Conservation (phyloP, 1,140 invertebrate species). For the Pseudomyrmex dendroicus region DNA sequence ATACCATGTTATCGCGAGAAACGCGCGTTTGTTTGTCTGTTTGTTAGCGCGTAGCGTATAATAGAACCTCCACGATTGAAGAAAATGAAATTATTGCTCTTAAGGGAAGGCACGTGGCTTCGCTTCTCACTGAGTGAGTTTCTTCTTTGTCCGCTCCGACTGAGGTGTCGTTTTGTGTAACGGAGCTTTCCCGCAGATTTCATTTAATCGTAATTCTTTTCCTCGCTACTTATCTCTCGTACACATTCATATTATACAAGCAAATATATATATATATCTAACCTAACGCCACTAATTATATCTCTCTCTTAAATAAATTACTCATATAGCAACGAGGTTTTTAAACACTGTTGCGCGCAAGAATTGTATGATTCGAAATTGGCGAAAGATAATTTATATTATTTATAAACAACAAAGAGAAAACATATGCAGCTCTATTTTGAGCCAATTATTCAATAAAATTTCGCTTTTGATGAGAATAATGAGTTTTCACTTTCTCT, state of each 20-base stretch:
- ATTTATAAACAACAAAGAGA: background rate
- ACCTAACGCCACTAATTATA: background rate
- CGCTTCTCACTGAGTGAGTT: background rate
- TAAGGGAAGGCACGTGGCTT: conserved; percentile 15
- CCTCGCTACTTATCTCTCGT: conserved; percentile 12
- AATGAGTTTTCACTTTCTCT: background rate
- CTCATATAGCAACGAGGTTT: background rate
- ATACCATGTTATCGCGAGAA: conserved; percentile 5
- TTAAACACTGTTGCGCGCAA: background rate
- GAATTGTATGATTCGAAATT: background rate
- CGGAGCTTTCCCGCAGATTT: background rate
- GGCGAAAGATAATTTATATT: background rate
- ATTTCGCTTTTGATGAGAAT: background rate
- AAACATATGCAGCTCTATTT: background rate
- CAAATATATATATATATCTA: background rate
- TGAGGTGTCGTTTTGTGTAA: conserved; percentile 15
- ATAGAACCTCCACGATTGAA: conserved; percentile 20
- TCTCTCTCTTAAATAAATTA: conserved; percentile 31
- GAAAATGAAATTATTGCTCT: conserved; percentile 52
- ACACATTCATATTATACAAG: background rate
- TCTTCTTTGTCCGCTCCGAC: conserved; percentile 12
- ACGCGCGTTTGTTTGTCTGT: conserved; percentile 2
- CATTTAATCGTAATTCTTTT: conserved; percentile 28
- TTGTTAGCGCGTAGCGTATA: background rate
- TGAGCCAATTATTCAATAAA: background rate